Conservation (phyloP, 1,140 invertebrate species). For the Muscidifurax raptorellus region DNA sequence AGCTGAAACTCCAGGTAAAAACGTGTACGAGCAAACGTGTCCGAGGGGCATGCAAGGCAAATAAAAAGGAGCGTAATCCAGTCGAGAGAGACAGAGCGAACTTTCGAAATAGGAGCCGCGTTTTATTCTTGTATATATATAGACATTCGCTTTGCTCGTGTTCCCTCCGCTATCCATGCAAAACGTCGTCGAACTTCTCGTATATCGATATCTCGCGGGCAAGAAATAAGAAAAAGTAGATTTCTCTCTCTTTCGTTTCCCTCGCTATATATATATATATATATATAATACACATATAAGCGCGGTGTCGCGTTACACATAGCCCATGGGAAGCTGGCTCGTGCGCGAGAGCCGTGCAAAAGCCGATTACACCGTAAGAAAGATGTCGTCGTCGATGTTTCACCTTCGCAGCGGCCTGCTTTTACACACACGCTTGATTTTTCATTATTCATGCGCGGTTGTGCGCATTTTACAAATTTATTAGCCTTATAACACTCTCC, state of each 20-base stretch:
- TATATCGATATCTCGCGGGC: constrained; percentile 36
- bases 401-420: background rate
- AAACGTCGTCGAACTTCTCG: constrained; percentile 38
- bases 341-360: background rate
- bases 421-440: constrained; percentile 38
- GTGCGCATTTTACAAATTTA: no score
- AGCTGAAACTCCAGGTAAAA: no score
- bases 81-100: background rate
- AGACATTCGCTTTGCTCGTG: constrained; percentile 14
- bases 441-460: background rate
- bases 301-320: constrained; percentile 29
- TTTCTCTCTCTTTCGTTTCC: background rate
- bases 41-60: background rate
- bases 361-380: constrained; percentile 43
- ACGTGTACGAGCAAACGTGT: background rate
- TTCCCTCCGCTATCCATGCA: constrained; percentile 30
- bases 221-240: constrained; percentile 32
- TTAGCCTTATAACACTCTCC: no score
- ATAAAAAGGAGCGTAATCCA: background rate
- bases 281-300: background rate
- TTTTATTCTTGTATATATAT: background rate
- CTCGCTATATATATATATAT: background rate
- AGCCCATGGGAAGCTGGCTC: background rate
- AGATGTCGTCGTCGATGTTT: constrained; percentile 38
- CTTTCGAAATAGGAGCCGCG: background rate